These are phyloP conservation scores for Eupithecia centaureata DNA, from an alignment of 2,888 invertebrate genomes.

Conservation along the genomic window DNA sequence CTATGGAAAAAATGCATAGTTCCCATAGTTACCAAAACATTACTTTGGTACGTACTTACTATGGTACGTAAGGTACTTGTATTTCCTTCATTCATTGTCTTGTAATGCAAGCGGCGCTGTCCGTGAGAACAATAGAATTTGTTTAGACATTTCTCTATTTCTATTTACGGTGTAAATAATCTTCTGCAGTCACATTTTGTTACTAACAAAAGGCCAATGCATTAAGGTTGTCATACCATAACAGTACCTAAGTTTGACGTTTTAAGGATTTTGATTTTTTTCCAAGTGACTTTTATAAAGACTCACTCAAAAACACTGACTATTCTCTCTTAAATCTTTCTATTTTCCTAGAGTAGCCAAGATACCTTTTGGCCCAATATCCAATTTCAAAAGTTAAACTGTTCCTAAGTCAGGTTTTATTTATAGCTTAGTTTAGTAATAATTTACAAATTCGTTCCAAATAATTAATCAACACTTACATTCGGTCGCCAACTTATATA, in stretches of 20 bases:
- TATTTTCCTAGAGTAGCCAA: neutral
- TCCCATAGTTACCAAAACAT: constrained; percentile 2
- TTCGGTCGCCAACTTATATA: constrained; percentile 4
- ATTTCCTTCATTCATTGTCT: constrained; percentile 19
- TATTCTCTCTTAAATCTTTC: no score
- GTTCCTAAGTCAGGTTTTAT: neutral
- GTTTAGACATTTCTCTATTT: constrained; percentile 30
- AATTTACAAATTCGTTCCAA: neutral
- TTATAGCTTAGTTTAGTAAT: neutral
- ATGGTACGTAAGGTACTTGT: neutral
- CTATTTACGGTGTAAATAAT: constrained; percentile 29
- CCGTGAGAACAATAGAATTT: constrained; percentile 30
- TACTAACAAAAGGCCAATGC: constrained; percentile 8
- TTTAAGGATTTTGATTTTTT: neutral
- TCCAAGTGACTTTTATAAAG: neutral
- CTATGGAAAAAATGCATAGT: neutral
- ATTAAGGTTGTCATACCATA: neutral
- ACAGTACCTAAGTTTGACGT: neutral
- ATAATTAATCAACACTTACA: neutral
- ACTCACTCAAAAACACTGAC: no score
- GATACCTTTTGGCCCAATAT: neutral
- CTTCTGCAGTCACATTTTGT: constrained; percentile 29
- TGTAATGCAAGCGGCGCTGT: constrained; percentile 25
- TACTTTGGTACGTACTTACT: no score
- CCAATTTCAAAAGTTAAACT: neutral